These are phyloP conservation scores for Acyrthosiphon pisum DNA, from an alignment of 1,140 invertebrate genomes.

Conservation along the genomic window DNA sequence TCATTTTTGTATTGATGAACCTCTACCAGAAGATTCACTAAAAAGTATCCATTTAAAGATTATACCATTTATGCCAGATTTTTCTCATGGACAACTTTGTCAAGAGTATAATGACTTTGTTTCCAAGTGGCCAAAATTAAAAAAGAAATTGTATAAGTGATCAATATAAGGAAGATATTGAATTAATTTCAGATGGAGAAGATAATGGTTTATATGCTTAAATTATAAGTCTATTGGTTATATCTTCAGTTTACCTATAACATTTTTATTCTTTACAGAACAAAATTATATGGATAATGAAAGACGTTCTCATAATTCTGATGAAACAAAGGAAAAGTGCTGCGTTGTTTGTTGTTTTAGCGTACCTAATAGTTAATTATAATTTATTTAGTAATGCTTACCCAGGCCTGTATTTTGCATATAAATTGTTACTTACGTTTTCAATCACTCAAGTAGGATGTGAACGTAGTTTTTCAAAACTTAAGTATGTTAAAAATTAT, in stretches of 20 bases:
- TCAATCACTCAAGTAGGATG: constrained; percentile 21
- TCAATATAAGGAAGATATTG: neutral
- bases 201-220: neutral
- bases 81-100: no score
- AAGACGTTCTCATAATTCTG: neutral
- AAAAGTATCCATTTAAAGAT: neutral
- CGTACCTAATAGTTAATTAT: constrained; percentile 4
- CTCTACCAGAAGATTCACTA: neutral
- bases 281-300: no score
- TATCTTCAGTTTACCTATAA: no score
- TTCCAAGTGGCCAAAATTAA: no score
- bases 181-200: neutral
- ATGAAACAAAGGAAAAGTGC: neutral
- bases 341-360: neutral
- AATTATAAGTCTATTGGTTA: neutral
- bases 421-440: neutral
- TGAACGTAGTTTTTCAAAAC: neutral
- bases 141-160: no score
- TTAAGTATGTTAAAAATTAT: neutral
- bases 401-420: neutral
- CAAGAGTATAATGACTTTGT: neutral
- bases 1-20: neutral
- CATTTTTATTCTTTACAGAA: no score
- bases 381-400: neutral
- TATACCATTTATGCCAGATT: no score